Evolutionary conservation across 2,888 invertebrate genomes (phyloP).

Genomic region (Phengaris alcon): DNA sequence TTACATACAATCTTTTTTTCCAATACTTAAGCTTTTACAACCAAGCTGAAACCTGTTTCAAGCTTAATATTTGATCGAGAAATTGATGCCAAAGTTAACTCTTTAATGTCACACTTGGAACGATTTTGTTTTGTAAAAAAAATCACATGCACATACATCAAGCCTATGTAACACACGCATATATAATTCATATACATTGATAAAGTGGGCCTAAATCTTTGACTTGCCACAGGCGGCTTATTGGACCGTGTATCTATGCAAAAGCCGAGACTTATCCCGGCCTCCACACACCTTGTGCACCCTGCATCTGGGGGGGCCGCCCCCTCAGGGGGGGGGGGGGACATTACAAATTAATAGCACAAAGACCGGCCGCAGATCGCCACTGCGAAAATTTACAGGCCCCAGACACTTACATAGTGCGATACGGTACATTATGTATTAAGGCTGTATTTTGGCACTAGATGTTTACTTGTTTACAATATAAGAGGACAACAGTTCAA

Average conservation of each 20-base stretch:
- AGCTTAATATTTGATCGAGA: no score
- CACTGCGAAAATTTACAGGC: slow-evolving; percentile 75
- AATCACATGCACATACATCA: background rate
- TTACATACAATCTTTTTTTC: no score
- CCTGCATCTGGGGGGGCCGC: slow-evolving; percentile 56
- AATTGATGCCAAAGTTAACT: no score
- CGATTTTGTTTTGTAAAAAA: background rate
- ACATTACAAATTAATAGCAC: slow-evolving; percentile 79
- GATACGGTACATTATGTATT: slow-evolving; percentile 50
- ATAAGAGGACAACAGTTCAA: no score
- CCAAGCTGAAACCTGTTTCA: no score
- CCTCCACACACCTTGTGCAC: slow-evolving; percentile 47
- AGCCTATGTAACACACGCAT: background rate
- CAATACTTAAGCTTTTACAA: no score
- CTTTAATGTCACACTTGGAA: no score
- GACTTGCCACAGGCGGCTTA: slow-evolving; percentile 24
- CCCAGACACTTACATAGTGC: slow-evolving; percentile 63
- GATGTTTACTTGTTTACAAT: background rate
- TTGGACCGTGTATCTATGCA: slow-evolving; percentile 28
- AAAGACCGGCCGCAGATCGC: slow-evolving; percentile 78
- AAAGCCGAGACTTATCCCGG: slow-evolving; percentile 49
- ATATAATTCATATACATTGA: slow-evolving; percentile 4
- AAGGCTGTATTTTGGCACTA: slow-evolving; percentile 44
- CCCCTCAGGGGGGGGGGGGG: slow-evolving; percentile 49
- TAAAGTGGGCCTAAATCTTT: slow-evolving; percentile 29